Evolutionary conservation across 1,140 invertebrate genomes (phyloP).

Genomic region (Diplogasteroides magnus): DNA sequence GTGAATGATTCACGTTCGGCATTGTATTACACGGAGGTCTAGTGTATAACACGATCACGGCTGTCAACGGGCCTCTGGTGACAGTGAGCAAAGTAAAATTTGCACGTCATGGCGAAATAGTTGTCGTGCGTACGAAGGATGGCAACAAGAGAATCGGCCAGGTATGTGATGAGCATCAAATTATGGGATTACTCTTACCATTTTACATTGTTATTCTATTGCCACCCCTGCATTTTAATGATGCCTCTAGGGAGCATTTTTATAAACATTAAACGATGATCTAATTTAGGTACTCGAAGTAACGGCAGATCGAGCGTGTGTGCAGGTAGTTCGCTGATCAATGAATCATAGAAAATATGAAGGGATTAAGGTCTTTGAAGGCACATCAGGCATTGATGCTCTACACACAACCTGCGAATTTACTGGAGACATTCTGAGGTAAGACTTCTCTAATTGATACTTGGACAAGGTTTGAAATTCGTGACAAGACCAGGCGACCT

Average conservation of each 20-base stretch:
- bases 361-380: constrained; percentile 77
- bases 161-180: no score
- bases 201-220: no score
- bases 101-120: background rate
- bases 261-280: no score
- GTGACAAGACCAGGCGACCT: no score
- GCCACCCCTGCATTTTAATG: no score
- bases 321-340: background rate
- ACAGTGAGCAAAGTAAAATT: background rate
- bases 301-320: background rate
- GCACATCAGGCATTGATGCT: constrained; percentile 91
- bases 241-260: no score
- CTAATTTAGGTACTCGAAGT: background rate
- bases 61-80: background rate
- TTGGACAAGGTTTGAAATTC: background rate
- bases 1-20: no score
- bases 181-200: no score
- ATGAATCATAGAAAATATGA: constrained; percentile 1
- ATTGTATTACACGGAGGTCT: no score
- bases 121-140: background rate
- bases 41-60: background rate
- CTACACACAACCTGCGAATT: constrained; percentile 94
- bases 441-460: background rate
- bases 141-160: background rate
- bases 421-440: constrained; percentile 84